Evolutionary conservation across 1,140 invertebrate genomes (phyloP).

Genomic region (Oreohelix idahoensis): DNA sequence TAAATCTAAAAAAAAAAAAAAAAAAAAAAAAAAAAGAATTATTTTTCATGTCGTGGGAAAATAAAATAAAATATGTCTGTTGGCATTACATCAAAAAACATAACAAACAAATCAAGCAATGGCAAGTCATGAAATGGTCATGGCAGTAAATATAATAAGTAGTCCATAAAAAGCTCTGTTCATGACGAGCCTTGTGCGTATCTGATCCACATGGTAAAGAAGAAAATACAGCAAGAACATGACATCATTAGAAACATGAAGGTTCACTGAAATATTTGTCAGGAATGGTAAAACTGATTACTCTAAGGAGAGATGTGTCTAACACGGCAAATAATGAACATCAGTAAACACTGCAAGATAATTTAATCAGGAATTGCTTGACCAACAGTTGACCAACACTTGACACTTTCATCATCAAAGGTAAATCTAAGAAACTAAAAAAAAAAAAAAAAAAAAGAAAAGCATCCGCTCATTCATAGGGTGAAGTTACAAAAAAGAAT

Average conservation of each 20-base stretch:
- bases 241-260: conserved; percentile 18
- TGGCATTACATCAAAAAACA: neutral
- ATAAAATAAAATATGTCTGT: too few species aligned
- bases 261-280: neutral
- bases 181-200: conserved; percentile 30
- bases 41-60: too few species aligned
- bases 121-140: neutral
- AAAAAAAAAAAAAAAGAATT: too few species aligned
- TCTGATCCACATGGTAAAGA: conserved; percentile 24
- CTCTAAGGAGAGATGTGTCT: conserved; percentile 6
- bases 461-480: too few species aligned
- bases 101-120: neutral
- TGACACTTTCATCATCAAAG: neutral
- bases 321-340: neutral
- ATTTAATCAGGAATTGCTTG: neutral
- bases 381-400: neutral
- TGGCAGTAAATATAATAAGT: neutral
- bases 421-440: neutral
- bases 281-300: conserved; percentile 28
- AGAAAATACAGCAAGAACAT: conserved; percentile 20
- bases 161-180: conserved; percentile 20
- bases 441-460: too few species aligned
- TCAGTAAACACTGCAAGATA: neutral
- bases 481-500: too few species aligned
- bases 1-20: too few species aligned